Conservation (phyloP, 2,797 vertebrate species). For the Poecile montanus region DNA sequence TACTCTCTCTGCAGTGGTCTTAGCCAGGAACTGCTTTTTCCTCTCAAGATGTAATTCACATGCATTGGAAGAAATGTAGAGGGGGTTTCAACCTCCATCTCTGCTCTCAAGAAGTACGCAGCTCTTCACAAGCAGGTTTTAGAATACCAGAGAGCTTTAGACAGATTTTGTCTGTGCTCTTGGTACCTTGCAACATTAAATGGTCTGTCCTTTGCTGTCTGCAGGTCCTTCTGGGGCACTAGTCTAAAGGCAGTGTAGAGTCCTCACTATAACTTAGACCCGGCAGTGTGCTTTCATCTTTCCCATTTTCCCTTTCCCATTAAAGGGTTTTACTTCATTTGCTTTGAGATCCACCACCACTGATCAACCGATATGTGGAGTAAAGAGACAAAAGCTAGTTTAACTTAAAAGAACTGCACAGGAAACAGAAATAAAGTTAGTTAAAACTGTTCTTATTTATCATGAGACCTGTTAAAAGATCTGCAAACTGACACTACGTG, state of each 20-base stretch:
- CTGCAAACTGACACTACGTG: background rate
- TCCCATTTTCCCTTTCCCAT: background rate
- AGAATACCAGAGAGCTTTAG: background rate
- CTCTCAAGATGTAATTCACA: background rate
- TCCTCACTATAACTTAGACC: background rate
- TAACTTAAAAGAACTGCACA: background rate
- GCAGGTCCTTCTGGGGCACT: background rate
- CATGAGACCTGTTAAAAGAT: background rate
- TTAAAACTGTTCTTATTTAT: background rate
- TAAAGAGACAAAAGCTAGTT: background rate
- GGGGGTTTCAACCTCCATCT: background rate
- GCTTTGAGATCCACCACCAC: background rate
- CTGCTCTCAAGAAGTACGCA: background rate
- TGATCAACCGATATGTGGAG: background rate
- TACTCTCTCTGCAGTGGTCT: background rate
- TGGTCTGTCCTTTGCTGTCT: background rate
- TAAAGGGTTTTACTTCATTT: background rate
- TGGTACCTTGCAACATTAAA: background rate
- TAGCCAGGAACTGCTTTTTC: background rate
- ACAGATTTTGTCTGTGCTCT: background rate
- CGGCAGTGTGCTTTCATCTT: background rate
- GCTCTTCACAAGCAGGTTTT: background rate
- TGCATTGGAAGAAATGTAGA: fast-evolving
- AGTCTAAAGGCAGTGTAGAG: background rate
- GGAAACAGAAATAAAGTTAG: background rate